A percentile compares a stretch with the other conserved stretches of the same genome.
phyloP scores from a whole-genome alignment of 2,797 vertebrate species.

The Acrossocheilus wenchowensis region DNA sequence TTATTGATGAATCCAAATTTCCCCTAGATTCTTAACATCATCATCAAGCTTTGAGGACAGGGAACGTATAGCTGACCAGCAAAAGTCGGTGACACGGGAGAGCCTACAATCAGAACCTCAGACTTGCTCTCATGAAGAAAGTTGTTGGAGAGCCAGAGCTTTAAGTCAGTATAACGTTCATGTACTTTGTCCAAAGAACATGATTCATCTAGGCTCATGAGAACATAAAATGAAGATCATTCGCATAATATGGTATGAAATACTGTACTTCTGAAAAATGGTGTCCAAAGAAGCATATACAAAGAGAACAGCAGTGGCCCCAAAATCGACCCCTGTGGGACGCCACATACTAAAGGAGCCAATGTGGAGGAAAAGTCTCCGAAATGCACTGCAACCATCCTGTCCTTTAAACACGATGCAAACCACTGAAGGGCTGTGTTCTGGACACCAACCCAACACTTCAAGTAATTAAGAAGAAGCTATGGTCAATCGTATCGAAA shows the following conservation, averaged over 20 bases:
- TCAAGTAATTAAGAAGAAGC: background rate
- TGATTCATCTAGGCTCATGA: background rate
- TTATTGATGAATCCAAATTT: background rate
- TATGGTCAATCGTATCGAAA: background rate
- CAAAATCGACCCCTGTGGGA: background rate
- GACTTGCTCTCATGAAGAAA: background rate
- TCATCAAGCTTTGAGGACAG: background rate
- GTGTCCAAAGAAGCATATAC: background rate
- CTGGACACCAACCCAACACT: background rate
- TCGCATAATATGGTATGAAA: background rate
- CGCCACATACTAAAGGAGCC: background rate
- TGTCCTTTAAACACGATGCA: background rate
- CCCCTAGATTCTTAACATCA: background rate
- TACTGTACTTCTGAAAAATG: background rate
- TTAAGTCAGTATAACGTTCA: background rate
- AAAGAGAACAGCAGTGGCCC: no score
- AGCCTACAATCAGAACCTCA: background rate
- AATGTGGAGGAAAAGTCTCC: background rate
- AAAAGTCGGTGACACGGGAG: background rate
- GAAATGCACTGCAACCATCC: background rate
- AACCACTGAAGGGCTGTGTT: background rate
- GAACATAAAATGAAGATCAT: background rate
- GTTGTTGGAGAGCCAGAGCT: background rate
- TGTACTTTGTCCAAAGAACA: background rate
- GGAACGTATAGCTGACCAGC: background rate